These are phyloP conservation scores for Gerosis bhagava DNA, from an alignment of 2,888 invertebrate genomes.

Conservation along the genomic window DNA sequence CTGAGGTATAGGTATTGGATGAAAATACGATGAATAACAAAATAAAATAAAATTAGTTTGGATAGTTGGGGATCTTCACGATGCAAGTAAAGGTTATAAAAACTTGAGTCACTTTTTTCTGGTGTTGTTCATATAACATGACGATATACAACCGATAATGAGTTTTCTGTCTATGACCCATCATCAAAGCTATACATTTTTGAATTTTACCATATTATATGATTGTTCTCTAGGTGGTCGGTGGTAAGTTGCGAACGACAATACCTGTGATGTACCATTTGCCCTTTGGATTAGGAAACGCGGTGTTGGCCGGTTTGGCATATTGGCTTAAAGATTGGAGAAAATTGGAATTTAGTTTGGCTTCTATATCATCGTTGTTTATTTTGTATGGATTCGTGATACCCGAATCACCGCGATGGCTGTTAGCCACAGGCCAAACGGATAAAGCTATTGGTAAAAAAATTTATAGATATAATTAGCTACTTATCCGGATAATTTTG, in stretches of 20 bases:
- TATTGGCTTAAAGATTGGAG: constrained; percentile 84
- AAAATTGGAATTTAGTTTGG: constrained; percentile 78
- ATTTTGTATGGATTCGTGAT: constrained; percentile 73
- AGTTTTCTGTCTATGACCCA: too few species aligned
- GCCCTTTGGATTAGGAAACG: constrained; percentile 83
- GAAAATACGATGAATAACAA: too few species aligned
- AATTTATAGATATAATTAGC: too few species aligned
- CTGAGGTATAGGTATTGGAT: too few species aligned
- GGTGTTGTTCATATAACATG: too few species aligned
- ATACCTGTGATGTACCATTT: constrained; percentile 84
- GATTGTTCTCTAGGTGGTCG: constrained; percentile 74
- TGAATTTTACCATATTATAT: neutral
- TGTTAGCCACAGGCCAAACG: constrained; percentile 77
- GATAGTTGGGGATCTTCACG: too few species aligned
- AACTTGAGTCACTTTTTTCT: too few species aligned
- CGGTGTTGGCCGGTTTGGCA: constrained; percentile 80
- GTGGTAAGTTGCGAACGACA: constrained; percentile 83
- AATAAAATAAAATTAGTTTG: too few species aligned
- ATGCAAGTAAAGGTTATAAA: too few species aligned
- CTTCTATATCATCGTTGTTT: constrained; percentile 73
- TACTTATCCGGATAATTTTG: too few species aligned
- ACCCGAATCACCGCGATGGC: constrained; percentile 85
- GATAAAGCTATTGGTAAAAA: constrained; percentile 75
- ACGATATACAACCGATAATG: too few species aligned
- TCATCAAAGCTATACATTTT: too few species aligned